Evolutionary conservation across 2,888 invertebrate genomes (phyloP).

Genomic region (Blomia tropicalis): DNA sequence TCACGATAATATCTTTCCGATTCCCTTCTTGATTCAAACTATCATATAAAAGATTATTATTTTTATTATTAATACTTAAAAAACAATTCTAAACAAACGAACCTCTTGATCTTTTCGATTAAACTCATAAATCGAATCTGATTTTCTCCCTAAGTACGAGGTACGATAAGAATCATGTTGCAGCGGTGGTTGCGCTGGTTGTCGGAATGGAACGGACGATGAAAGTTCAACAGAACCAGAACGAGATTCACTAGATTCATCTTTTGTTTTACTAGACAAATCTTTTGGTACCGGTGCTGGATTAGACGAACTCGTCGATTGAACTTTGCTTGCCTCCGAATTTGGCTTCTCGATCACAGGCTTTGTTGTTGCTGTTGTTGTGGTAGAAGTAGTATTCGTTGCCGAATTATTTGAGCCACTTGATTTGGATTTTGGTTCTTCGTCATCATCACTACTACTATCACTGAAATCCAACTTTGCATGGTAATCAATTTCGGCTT

Average conservation of each 20-base stretch:
- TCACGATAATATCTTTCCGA: constrained; percentile 1
- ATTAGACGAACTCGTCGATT: background rate
- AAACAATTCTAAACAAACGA: background rate
- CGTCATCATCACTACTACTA: constrained; percentile 47
- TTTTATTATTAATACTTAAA: background rate
- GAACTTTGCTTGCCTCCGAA: no score
- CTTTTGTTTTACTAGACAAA: background rate
- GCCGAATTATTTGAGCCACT: background rate
- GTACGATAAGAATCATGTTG: background rate
- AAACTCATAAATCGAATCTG: background rate
- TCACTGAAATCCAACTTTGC: constrained; percentile 86
- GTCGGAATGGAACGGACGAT: background rate
- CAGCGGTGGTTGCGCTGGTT: no score
- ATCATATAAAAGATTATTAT: background rate
- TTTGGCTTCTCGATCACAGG: background rate
- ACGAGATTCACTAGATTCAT: background rate
- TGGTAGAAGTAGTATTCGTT: background rate
- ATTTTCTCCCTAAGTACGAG: constrained; percentile 2
- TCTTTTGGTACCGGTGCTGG: background rate
- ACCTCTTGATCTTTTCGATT: constrained; percentile 14
- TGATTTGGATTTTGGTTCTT: background rate
- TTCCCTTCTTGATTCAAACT: background rate
- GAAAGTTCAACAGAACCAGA: background rate
- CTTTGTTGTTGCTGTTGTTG: background rate
- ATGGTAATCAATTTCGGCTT: constrained; percentile 84